Percentiles rank a stretch among this genome's conserved stretches.
These are phyloP conservation scores for Lithophane leautieri DNA, from an alignment of 2,888 invertebrate genomes.

Conservation along the genomic window DNA sequence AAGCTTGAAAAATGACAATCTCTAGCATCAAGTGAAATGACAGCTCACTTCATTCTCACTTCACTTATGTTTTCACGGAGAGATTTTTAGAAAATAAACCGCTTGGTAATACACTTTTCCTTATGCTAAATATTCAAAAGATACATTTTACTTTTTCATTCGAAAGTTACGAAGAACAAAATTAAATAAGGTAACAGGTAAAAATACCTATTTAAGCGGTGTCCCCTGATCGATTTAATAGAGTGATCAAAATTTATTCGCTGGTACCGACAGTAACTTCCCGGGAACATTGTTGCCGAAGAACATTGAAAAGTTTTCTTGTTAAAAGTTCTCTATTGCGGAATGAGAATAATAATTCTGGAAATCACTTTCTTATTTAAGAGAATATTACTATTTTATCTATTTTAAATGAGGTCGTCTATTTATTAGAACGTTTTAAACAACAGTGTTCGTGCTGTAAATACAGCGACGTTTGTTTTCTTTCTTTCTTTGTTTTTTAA, in stretches of 20 bases:
- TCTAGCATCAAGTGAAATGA: not conserved
- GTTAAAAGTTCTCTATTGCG: conserved; percentile 89
- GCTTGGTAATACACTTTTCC: not conserved
- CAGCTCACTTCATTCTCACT: not conserved
- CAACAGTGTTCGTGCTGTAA: not conserved
- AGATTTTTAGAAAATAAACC: not conserved
- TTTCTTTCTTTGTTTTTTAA: conserved; percentile 15
- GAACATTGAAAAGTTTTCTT: conserved; percentile 89
- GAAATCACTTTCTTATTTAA: conserved; percentile 86
- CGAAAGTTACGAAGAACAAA: conserved; percentile 35
- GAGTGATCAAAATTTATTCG: conserved; percentile 85
- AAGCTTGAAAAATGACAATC: not conserved
- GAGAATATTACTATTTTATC: conserved; percentile 75
- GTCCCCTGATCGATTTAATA: conserved; percentile 75
- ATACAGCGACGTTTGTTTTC: not conserved
- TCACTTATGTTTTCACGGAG: not conserved
- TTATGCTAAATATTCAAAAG: conserved; percentile 33
- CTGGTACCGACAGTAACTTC: conserved; percentile 83
- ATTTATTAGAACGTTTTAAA: conserved; percentile 32
- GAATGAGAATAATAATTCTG: conserved; percentile 89
- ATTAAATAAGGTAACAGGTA: conserved; percentile 54
- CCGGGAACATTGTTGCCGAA: conserved; percentile 84
- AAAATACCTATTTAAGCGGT: conserved; percentile 55
- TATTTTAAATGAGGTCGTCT: conserved; percentile 41
- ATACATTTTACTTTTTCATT: conserved; percentile 19